Conservation (phyloP, 1,140 invertebrate species). For the Dinothrombium tinctorium region DNA sequence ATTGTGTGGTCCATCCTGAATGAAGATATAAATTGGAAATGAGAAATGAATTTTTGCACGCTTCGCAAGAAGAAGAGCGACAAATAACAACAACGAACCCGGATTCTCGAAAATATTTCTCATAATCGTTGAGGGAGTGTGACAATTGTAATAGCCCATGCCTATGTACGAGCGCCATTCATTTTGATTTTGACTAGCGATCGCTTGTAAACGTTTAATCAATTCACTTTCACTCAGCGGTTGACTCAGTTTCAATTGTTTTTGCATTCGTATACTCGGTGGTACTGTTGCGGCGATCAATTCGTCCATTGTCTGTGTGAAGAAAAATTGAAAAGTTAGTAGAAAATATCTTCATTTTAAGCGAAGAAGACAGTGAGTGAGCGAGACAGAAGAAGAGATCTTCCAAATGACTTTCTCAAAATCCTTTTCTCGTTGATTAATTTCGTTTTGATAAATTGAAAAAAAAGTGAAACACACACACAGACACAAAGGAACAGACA, state of each 20-base stretch:
- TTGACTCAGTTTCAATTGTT: slow-evolving; percentile 45
- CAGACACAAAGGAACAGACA: slow-evolving; percentile 2
- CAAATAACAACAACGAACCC: slow-evolving; percentile 41
- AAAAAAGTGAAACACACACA: slow-evolving; percentile 8
- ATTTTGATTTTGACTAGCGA: slow-evolving; percentile 66
- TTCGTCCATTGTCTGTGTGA: slow-evolving; percentile 70
- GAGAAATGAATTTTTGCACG: not conserved
- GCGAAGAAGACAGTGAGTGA: slow-evolving; percentile 1
- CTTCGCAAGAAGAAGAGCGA: not conserved
- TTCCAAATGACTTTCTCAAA: slow-evolving; percentile 2
- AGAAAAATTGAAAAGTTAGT: too few relatives aligned
- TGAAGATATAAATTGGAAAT: not conserved
- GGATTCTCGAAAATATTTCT: slow-evolving; percentile 98
- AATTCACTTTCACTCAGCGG: slow-evolving; percentile 67
- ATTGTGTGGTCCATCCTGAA: slow-evolving; percentile 31
- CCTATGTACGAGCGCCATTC: slow-evolving; percentile 84
- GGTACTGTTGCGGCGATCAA: slow-evolving; percentile 66
- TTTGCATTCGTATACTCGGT: slow-evolving; percentile 45
- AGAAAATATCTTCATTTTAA: not conserved
- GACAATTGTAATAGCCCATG: slow-evolving; percentile 94
- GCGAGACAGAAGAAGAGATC: not conserved
- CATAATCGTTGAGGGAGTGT: slow-evolving; percentile 78
- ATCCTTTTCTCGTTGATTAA: not conserved
- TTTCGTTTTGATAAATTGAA: slow-evolving; percentile 3
- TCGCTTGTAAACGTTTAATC: slow-evolving; percentile 44